Conservation (phyloP, 2,888 invertebrate genomes). For the Dryomyza anilis region DNA sequence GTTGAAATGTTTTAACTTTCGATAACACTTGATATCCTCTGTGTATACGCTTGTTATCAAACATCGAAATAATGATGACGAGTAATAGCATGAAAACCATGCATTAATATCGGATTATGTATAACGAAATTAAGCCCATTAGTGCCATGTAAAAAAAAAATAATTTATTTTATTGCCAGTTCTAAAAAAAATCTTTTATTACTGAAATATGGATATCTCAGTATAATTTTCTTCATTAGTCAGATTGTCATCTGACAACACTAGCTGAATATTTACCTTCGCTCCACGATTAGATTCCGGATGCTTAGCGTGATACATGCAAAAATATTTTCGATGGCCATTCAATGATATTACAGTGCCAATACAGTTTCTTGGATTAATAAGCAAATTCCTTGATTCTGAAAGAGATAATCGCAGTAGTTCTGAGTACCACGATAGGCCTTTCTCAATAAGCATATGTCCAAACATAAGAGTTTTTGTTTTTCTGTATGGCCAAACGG, state of each 20-base stretch:
- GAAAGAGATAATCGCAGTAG: constrained; percentile 85
- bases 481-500: constrained; percentile 94
- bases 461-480: constrained; percentile 97
- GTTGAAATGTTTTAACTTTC: too few species aligned
- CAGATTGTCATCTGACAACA: too few species aligned
- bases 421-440: constrained; percentile 91
- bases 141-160: too few species aligned
- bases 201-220: not conserved
- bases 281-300: constrained; percentile 76
- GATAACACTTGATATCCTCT: too few species aligned
- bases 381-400: constrained; percentile 79
- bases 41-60: too few species aligned
- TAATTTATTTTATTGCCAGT: too few species aligned
- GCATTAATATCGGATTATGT: too few species aligned
- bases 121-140: too few species aligned
- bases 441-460: constrained; percentile 89
- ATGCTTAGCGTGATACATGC: constrained; percentile 97
- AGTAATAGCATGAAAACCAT: too few species aligned
- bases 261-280: constrained; percentile 63
- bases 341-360: constrained; percentile 95
- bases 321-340: constrained; percentile 96
- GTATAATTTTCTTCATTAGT: too few species aligned
- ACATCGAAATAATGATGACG: too few species aligned
- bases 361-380: constrained; percentile 95
- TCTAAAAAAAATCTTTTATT: too few species aligned